These are phyloP conservation scores for Zonotrichia leucophrys DNA, from an alignment of 2,113 vertebrate genomes.

Conservation along the genomic window DNA sequence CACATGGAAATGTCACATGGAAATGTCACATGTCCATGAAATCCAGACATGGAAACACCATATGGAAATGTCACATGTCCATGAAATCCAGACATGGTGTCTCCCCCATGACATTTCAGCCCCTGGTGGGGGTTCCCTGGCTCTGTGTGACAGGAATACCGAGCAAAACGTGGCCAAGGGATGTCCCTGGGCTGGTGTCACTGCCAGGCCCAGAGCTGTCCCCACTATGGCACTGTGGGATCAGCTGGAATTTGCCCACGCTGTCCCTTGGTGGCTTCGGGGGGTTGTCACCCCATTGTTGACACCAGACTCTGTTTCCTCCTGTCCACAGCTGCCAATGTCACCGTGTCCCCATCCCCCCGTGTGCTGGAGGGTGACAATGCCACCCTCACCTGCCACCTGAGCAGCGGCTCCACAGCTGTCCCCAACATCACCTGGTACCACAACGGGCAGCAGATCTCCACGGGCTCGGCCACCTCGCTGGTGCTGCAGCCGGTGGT, in stretches of 20 bases:
- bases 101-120: background rate
- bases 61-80: accelerated
- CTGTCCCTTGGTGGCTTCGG: background rate
- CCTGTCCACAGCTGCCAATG: background rate
- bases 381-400: slow-evolving; percentile 40
- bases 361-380: background rate
- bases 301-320: accelerated
- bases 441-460: background rate
- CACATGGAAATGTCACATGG: too few relatives aligned
- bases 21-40: background rate
- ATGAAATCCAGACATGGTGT: background rate
- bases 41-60: background rate
- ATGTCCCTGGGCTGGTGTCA: background rate
- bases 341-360: background rate
- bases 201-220: background rate
- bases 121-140: background rate
- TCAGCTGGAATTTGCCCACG: accelerated
- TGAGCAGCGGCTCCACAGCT: background rate
- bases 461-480: background rate
- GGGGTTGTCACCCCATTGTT: accelerated
- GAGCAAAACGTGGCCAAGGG: accelerated
- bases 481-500: background rate
- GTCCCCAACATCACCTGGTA: slow-evolving; percentile 49
- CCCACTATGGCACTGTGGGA: accelerated
- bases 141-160: accelerated